Base-by-base conservation (phyloP, 2,797 vertebrate genomes). In the Gorsachius magnificus region DNA sequence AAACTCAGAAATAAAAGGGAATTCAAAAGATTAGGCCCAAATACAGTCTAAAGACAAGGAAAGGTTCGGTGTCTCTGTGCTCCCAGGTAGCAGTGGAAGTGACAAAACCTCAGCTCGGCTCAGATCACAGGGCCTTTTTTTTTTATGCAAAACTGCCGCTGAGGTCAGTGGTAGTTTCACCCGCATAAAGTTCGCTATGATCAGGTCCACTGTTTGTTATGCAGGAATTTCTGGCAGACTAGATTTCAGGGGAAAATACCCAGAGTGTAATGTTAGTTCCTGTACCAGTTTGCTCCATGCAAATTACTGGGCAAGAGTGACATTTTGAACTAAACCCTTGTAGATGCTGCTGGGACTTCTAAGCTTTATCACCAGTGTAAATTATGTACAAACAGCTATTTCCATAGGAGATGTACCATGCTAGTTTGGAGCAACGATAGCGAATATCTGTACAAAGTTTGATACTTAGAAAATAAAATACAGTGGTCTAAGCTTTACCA, bases 361-460 rank as follows among this genome's bases (percentile, higher is more conserved):
- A 97, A 97, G 96, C 93, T 97, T 97, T 97, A 97, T 96, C 95
- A 96, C 71, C 74, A 50, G 72, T 98, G 97, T 98, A 97, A 98
- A 98, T 97, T 96, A 96, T 98, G 97, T 98, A 97, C 92, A 97
- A 97, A 97, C 91, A 93, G 48, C 89, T 92, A 90, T 97, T 96
- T 91, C 92, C 89, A 86, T 90, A 94, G 57, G 80, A 95, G 96
- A 85, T 96, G 92, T 95, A 96, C 83, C 79, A 94, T 90, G 92
- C 83, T 93, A 91, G 90, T 76, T 89, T 95, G 96, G 87, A 89
- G 75, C 50, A 66, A 94, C 88, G 58, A 69, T 91, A 96, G 95
- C 68, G 75, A 97, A 96, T 92, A 93, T 95, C 89, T 97, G 96
- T 95, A 96, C 89, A 96, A 97, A 97, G 87, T 97, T 96, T 95